A percentile compares a stretch with the other conserved stretches of the same genome.
These are phyloP conservation scores for Eupithecia pulchellata DNA, from an alignment of 2,888 invertebrate genomes.

Conservation along the genomic window DNA sequence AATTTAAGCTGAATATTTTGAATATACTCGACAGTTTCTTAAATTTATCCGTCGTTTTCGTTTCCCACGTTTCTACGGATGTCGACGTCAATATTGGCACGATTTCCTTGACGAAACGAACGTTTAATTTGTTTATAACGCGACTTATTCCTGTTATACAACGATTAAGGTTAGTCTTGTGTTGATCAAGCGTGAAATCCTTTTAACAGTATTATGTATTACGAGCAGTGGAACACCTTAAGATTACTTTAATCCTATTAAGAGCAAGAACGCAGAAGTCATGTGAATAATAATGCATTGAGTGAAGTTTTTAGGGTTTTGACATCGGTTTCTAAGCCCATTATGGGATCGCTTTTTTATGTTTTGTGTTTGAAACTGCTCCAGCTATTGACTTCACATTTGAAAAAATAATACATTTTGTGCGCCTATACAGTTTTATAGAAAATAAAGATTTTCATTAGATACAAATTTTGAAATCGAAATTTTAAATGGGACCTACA, in stretches of 20 bases:
- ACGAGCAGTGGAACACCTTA: constrained; percentile 53
- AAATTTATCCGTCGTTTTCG: not conserved
- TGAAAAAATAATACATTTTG: too few species aligned
- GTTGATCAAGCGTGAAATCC: constrained; percentile 54
- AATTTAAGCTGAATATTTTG: not conserved
- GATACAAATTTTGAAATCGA: too few species aligned
- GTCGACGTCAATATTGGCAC: constrained; percentile 11
- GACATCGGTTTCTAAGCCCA: too few species aligned
- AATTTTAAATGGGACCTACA: too few species aligned
- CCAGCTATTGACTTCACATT: too few species aligned
- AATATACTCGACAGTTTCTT: not conserved
- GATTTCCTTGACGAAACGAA: constrained; percentile 13
- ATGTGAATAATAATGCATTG: not conserved
- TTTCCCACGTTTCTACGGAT: constrained; percentile 21
- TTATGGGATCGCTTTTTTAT: too few species aligned
- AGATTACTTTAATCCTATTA: constrained; percentile 59
- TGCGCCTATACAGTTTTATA: too few species aligned
- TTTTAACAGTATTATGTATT: constrained; percentile 61
- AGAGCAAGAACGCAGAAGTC: constrained; percentile 39
- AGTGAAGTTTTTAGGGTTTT: not conserved
- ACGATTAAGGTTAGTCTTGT: constrained; percentile 34
- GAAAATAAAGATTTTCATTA: too few species aligned
- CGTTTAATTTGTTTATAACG: not conserved
- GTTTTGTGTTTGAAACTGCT: too few species aligned
- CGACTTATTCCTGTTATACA: constrained; percentile 9